phyloP scores from a whole-genome alignment of 2,113 vertebrate species.

The Eulemur macaco region DNA sequence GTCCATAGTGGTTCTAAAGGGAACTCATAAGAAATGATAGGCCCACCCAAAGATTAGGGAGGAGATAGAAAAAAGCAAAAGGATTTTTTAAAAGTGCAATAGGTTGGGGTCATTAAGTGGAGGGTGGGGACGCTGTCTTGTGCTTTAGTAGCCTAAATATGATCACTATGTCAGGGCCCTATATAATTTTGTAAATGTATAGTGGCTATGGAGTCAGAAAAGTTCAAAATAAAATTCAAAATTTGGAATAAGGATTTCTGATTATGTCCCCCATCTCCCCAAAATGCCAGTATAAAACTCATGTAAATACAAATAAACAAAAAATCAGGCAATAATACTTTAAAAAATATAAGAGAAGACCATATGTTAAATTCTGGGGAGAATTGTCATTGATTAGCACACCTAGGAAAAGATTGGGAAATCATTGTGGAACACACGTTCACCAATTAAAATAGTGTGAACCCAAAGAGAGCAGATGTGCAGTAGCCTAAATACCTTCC shows the following conservation, averaged over 20 bases:
- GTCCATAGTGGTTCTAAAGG: neutral
- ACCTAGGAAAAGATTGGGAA: neutral
- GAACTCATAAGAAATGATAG: neutral
- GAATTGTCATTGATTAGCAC: neutral
- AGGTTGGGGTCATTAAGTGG: neutral
- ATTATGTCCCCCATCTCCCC: neutral
- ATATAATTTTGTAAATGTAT: neutral
- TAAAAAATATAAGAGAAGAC: neutral
- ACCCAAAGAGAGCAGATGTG: neutral
- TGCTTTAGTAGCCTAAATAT: neutral
- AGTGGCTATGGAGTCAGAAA: neutral
- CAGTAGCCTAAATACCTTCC: neutral
- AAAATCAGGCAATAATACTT: neutral
- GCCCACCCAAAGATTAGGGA: too few relatives aligned
- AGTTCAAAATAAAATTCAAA: neutral
- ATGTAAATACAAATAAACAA: neutral
- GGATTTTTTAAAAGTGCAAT: neutral
- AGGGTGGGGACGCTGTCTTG: neutral
- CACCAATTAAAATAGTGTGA: neutral
- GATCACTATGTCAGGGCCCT: neutral
- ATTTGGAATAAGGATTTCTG: neutral
- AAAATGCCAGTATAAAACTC: neutral
- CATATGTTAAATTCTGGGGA: neutral
- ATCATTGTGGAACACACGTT: neutral
- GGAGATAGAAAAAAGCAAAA: neutral